Evolutionary conservation across 2,113 vertebrate genomes (phyloP), one percentile per base, ranked within the genome.

Genomic region (Pantherophis guttatus): DNA sequence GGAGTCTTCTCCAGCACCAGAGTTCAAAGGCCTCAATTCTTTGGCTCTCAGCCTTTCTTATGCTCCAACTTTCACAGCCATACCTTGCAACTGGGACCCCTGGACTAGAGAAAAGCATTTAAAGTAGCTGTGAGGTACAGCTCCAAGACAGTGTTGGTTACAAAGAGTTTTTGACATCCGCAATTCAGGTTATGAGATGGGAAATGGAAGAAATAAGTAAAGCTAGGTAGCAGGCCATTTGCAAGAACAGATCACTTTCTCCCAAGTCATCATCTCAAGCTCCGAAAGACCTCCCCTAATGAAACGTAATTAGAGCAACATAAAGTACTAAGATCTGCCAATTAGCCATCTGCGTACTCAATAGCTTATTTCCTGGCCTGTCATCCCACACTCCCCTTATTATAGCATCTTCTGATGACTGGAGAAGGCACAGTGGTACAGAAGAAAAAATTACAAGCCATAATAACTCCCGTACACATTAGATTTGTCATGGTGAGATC

Each of bases 251-350:
- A 58, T 7, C 94, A 94, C 95, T 96, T 93, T 94, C 91, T 96
- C 92, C 94, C 94, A 93, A 96, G 90, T 90, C 93, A 95, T 95
- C 94, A 93, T 88, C 94, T 96, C 92, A 21, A 12, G 89, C 90
- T 96, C 95, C 95, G 90, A 96, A 96, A 96, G 87, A 24, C 93
- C 94, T 96, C 92, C 24, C 19, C 93, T 95, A 95, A 95, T 96
- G 95, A 96, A 96, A 96, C 95, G 95, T 95, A 97, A 97, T 97
- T 96, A 96, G 96, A 97, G 96, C 93, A 88, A 97, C 94, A 96
- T 89, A 96, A 93, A 94, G 95, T 93, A 94, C 87, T 91, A 96
- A 95, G 94, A 92, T 89, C 95, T 96, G 94, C 86, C 95, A 96
- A 95, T 97, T 97, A 97, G 94, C 96, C 96, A 97, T 96, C 97